These are phyloP conservation scores for Athrips mouffetella DNA, from an alignment of 2,888 invertebrate species.

Conservation along the genomic window DNA sequence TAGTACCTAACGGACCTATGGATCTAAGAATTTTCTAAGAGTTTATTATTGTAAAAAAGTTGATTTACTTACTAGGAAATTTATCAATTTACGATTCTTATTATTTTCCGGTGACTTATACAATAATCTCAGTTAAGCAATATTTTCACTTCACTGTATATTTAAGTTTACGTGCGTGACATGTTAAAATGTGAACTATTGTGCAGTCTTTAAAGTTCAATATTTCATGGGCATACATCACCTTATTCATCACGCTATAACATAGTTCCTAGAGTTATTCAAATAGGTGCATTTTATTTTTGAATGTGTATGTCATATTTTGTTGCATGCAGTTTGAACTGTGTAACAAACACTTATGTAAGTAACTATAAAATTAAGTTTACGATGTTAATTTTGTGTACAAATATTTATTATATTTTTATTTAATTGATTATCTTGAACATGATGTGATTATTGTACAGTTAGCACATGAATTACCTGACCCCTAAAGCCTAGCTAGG, in stretches of 20 bases:
- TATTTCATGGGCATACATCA: constrained; percentile 6
- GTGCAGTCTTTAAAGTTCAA: not conserved
- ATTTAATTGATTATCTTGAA: constrained; percentile 6
- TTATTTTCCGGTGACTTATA: too few relatives aligned
- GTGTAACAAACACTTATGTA: constrained; percentile 20
- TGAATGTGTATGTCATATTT: constrained; percentile 35
- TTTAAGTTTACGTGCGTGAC: not conserved
- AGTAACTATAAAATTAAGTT: constrained; percentile 32
- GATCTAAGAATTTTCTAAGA: too few relatives aligned
- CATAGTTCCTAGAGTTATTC: constrained; percentile 63
- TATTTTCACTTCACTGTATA: not conserved
- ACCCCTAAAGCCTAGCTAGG: too few relatives aligned
- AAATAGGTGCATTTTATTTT: constrained; percentile 71
- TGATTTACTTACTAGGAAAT: too few relatives aligned
- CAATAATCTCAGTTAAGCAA: not conserved
- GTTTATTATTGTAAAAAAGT: too few relatives aligned
- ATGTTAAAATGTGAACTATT: not conserved
- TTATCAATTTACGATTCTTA: too few relatives aligned
- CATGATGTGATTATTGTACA: not conserved
- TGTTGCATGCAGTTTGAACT: constrained; percentile 36
- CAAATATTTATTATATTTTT: constrained; percentile 29
- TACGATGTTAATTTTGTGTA: constrained; percentile 33
- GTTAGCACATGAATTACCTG: too few relatives aligned
- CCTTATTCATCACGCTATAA: constrained; percentile 31
- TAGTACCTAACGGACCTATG: too few relatives aligned